phyloP scores from a whole-genome alignment of 2,113 vertebrate genomes.

The Hiodon alosoides region DNA sequence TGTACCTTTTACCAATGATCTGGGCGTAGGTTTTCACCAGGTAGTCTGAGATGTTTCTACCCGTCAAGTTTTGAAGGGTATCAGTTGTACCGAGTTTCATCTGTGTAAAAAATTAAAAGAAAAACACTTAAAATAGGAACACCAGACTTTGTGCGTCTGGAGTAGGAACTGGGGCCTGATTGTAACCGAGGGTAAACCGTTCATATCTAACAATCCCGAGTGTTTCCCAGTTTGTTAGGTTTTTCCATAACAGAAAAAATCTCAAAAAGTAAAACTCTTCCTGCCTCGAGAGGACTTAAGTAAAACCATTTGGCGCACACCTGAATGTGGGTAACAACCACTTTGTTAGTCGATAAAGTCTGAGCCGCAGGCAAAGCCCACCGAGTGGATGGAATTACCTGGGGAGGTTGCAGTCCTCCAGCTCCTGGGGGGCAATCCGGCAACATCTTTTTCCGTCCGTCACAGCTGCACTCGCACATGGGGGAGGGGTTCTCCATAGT shows the following conservation, averaged over 20 bases:
- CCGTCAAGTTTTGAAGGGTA: slow-evolving; percentile 85
- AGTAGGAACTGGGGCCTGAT: too few species aligned
- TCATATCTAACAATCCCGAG: too few species aligned
- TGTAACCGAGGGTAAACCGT: too few species aligned
- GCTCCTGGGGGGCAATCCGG: slow-evolving; percentile 87
- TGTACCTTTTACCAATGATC: slow-evolving; percentile 91
- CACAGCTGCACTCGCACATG: slow-evolving; percentile 76
- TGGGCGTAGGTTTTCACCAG: slow-evolving; percentile 93
- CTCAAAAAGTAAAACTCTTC: too few species aligned
- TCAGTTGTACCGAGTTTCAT: slow-evolving; percentile 59
- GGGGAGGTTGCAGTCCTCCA: slow-evolving; percentile 82
- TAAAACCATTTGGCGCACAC: too few species aligned
- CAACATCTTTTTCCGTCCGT: slow-evolving; percentile 86
- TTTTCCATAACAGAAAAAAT: too few species aligned
- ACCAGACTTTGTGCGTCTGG: background rate
- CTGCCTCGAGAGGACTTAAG: too few species aligned
- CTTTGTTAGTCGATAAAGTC: too few species aligned
- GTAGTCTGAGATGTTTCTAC: slow-evolving; percentile 92
- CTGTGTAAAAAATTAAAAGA: slow-evolving; percentile 38
- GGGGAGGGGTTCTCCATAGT: slow-evolving; percentile 89
- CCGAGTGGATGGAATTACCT: slow-evolving; percentile 57
- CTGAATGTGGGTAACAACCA: too few species aligned
- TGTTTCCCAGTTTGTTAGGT: too few species aligned
- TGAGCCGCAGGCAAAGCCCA: too few species aligned
- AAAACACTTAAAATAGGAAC: background rate